Conservation (phyloP, 2,797 vertebrate species). For the Eutrigla gurnardus region DNA sequence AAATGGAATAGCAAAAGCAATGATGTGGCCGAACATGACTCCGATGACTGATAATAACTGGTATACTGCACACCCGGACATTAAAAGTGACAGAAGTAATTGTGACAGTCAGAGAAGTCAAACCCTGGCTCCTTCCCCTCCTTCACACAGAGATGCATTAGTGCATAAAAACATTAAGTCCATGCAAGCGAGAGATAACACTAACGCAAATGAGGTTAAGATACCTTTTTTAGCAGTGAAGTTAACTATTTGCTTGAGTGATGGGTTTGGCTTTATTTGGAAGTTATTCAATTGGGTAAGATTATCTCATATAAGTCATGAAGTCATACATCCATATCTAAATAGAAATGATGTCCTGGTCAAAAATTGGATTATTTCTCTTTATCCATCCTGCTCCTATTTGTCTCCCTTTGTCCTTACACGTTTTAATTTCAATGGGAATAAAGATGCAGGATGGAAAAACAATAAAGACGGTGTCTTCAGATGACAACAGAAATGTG, state of each 20-base stretch:
- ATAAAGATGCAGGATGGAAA: constrained; percentile 29
- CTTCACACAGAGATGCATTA: constrained; percentile 3
- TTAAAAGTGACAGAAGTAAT: neutral
- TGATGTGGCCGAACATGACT: too few relatives aligned
- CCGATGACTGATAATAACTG: too few relatives aligned
- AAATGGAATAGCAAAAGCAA: too few relatives aligned
- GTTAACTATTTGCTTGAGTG: neutral
- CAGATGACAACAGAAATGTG: constrained; percentile 30
- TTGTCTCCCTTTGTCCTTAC: constrained; percentile 11
- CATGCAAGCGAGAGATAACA: neutral
- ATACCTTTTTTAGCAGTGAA: neutral
- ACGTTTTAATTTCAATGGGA: constrained; percentile 5
- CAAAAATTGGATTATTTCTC: constrained; percentile 24
- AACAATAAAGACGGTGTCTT: constrained; percentile 18
- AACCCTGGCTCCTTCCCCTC: neutral
- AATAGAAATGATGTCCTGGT: constrained; percentile 14
- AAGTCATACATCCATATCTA: constrained; percentile 3
- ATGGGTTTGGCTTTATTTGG: constrained; percentile 21
- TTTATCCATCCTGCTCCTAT: neutral
- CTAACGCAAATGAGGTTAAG: neutral
- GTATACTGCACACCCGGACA: too few relatives aligned
- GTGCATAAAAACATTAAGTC: neutral
- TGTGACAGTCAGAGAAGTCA: neutral
- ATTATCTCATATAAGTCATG: neutral
- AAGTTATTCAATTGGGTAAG: constrained; percentile 1